Evolutionary conservation across 92 coral and sea anemone species (phyloP).

Genomic region (Palythoa caribaeorum): DNA sequence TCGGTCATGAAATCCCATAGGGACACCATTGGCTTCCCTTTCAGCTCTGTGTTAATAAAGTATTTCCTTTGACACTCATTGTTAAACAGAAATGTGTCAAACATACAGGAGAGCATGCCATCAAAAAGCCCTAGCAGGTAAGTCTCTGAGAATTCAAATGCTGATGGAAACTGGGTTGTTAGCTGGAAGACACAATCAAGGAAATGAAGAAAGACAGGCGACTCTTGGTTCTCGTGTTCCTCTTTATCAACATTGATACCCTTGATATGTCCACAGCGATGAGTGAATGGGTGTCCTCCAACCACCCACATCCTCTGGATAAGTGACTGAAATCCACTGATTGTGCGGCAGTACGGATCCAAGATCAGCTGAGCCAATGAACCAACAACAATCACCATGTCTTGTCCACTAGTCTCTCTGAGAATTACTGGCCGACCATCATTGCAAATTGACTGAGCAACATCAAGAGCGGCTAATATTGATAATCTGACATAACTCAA

Average conservation of each 20-base stretch:
- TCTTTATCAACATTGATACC: conserved; percentile 64
- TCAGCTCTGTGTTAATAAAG: conserved; percentile 68
- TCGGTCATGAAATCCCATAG: conserved; percentile 95
- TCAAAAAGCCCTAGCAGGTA: conserved; percentile 86
- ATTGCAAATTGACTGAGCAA: conserved; percentile 71
- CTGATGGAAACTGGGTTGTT: conserved; percentile 91
- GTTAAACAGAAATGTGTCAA: conserved; percentile 94
- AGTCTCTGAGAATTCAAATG: conserved; percentile 97
- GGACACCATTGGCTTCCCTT: conserved; percentile 71
- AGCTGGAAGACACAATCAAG: conserved; percentile 96
- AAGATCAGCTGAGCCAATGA: conserved; percentile 89
- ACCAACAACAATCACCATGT: conserved; percentile 84
- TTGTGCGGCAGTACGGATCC: conserved; percentile 91
- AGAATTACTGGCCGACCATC: conserved; percentile 91
- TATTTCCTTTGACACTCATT: conserved; percentile 82
- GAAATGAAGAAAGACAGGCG: conserved; percentile 96
- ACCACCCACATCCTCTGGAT: conserved; percentile 99
- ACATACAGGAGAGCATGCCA: conserved; percentile 95
- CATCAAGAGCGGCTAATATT: conserved; percentile 83
- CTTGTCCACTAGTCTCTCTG: conserved; percentile 87
- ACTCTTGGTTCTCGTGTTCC: conserved; percentile 78
- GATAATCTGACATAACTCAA: conserved; percentile 70
- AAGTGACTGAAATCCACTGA: conserved; percentile 93
- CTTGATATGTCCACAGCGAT: conserved; percentile 86
- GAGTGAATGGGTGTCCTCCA: conserved; percentile 95